phyloP scores from a whole-genome alignment of 2,797 vertebrate species.

The Pachyuromys duprasi region DNA sequence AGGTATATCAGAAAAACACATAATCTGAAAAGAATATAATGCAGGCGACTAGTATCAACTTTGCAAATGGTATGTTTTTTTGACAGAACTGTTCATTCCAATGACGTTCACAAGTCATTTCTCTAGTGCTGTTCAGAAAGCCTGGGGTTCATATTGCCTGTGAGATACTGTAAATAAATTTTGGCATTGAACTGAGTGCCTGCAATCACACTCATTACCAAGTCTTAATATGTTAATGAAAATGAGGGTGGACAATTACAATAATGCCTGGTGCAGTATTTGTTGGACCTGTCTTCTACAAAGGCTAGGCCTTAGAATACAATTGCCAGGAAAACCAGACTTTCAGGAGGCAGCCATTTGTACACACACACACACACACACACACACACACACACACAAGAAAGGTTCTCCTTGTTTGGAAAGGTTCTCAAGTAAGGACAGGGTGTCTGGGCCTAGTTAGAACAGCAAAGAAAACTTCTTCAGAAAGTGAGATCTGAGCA shows the following conservation, averaged over 20 bases:
- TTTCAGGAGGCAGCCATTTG: not conserved
- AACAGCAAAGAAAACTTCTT: not conserved
- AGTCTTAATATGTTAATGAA: not conserved
- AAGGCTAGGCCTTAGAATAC: not conserved
- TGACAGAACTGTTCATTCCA: not conserved
- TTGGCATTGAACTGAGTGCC: not conserved
- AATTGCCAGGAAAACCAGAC: not conserved
- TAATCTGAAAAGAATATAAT: not conserved
- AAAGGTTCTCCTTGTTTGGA: too few relatives aligned
- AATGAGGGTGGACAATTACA: not conserved
- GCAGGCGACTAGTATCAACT: not conserved
- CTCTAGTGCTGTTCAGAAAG: not conserved
- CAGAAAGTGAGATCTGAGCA: not conserved
- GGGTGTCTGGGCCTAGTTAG: not conserved
- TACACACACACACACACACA: not conserved
- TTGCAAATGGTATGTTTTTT: not conserved
- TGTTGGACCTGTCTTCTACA: not conserved
- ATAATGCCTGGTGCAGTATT: not conserved
- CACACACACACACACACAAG: not conserved
- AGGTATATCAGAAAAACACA: not conserved
- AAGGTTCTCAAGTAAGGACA: not conserved
- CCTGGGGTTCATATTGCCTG: constrained; percentile 26
- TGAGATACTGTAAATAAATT: not conserved
- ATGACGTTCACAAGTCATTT: not conserved
- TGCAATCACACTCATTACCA: not conserved